These are phyloP conservation scores for Avahi laniger DNA, from an alignment of 2,797 vertebrate species.

Conservation along the genomic window DNA sequence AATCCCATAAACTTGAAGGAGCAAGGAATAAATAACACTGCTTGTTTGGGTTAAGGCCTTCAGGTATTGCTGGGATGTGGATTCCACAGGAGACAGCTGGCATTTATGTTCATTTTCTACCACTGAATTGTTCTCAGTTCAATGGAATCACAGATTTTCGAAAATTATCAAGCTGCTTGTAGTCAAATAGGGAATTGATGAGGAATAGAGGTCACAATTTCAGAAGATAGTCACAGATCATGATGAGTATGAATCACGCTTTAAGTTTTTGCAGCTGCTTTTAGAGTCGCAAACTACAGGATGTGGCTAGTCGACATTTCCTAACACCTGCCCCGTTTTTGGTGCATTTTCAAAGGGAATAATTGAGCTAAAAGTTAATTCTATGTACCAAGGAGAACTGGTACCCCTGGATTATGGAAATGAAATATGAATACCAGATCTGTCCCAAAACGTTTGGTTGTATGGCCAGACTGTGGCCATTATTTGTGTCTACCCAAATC, in stretches of 20 bases:
- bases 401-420: background rate
- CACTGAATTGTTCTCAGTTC: background rate
- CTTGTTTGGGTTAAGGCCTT: background rate
- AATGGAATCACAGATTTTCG: background rate
- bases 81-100: background rate
- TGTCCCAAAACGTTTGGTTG: background rate
- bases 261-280: constrained; percentile 47
- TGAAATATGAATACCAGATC: background rate
- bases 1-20: background rate
- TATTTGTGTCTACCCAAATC: background rate
- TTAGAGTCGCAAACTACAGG: background rate
- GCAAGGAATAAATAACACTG: background rate
- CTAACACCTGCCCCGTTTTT: constrained; percentile 35
- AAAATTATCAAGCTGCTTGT: background rate
- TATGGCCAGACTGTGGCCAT: background rate
- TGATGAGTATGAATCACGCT: constrained; percentile 43
- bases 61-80: background rate
- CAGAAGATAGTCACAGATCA: background rate
- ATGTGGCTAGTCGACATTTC: constrained; percentile 28
- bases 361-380: constrained; percentile 35
- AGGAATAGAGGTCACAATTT: constrained; percentile 7
- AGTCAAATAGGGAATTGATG: constrained; percentile 24
- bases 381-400: background rate
- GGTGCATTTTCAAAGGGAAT: constrained; percentile 21
- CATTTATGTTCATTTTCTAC: background rate